Conservation (phyloP, 1,140 invertebrate genomes). For the Bombus waltoni region DNA sequence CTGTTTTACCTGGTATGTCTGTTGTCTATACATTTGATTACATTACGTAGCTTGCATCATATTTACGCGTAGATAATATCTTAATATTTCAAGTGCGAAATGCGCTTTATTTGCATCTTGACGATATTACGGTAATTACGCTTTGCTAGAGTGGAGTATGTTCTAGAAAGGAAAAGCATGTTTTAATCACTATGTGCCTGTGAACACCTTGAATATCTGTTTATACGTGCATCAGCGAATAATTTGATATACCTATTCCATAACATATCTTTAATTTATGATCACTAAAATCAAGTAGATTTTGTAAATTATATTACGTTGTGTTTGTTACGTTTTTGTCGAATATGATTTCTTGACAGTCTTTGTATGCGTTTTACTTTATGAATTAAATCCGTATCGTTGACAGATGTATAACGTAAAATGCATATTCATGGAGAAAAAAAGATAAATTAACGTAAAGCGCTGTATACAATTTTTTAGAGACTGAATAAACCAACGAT, state of each 20-base stretch:
- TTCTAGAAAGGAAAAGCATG: neutral
- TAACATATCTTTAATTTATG: no score
- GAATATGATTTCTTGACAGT: neutral
- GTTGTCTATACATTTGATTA: neutral
- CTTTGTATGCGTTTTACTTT: neutral
- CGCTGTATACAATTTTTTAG: neutral
- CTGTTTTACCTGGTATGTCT: neutral
- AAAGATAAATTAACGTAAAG: neutral
- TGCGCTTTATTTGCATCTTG: constrained; percentile 10
- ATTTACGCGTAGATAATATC: constrained; percentile 3
- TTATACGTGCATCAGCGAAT: neutral
- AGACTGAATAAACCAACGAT: neutral
- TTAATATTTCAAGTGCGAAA: constrained; percentile 4
- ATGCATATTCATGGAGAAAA: neutral
- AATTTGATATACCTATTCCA: neutral
- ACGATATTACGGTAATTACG: constrained; percentile 21
- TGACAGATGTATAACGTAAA: neutral
- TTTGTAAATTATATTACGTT: neutral
- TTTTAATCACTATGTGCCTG: neutral
- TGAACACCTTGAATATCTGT: neutral
- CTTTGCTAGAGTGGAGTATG: neutral
- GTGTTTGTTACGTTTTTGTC: neutral
- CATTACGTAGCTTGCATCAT: no score
- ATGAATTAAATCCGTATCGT: neutral
- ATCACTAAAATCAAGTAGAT: neutral